Conservation (phyloP, 1,140 invertebrate genomes). For the Phocides pigmalion region DNA sequence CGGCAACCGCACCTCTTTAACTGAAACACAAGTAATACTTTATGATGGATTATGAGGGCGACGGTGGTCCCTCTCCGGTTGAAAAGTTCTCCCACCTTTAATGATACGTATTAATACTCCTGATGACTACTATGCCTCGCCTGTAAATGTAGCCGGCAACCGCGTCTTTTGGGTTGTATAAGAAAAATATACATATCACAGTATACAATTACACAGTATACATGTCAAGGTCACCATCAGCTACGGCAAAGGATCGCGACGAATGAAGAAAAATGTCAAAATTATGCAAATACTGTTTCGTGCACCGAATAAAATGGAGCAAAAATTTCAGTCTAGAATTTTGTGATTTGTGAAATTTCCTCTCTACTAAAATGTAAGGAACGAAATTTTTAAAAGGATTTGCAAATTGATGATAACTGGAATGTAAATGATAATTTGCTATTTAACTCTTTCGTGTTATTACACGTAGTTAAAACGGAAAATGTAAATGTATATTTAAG, state of each 20-base stretch:
- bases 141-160: too few species aligned
- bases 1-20: too few species aligned
- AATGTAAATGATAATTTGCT: background rate
- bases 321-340: constrained; percentile 23
- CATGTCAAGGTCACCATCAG: constrained; percentile 10
- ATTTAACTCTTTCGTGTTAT: background rate
- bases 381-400: too few species aligned
- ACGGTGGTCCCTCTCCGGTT: too few species aligned
- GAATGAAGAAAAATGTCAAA: constrained; percentile 30
- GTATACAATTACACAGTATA: background rate
- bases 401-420: background rate
- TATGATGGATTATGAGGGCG: too few species aligned
- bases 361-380: background rate
- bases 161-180: too few species aligned
- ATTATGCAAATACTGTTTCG: constrained; percentile 31
- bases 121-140: too few species aligned
- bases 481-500: too few species aligned
- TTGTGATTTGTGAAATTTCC: background rate
- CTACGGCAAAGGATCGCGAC: constrained; percentile 17
- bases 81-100: too few species aligned
- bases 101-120: too few species aligned
- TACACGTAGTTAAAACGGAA: too few species aligned
- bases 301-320: constrained; percentile 23
- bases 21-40: too few species aligned
- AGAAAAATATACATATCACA: background rate